Evolutionary conservation across 1,140 invertebrate genomes (phyloP).

Genomic region (Brachionus manjavacas): DNA sequence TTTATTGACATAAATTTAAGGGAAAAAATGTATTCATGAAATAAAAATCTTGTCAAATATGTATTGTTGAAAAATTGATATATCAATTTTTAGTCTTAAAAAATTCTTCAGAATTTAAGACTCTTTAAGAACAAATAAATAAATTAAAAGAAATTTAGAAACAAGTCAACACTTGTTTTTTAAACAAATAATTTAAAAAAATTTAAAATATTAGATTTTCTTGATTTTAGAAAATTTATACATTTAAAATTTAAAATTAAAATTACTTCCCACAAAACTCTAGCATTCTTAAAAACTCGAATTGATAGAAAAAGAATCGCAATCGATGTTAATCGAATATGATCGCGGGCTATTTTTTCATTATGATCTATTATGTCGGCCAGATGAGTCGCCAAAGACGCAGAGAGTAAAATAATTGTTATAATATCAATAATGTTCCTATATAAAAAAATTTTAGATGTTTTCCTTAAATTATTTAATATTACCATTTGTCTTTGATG

Average conservation of each 20-base stretch:
- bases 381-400: background rate
- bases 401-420: background rate
- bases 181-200: too few relatives aligned
- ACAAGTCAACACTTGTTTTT: too few relatives aligned
- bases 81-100: too few relatives aligned
- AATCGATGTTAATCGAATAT: constrained; percentile 16
- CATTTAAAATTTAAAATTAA: background rate
- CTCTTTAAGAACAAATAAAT: too few relatives aligned
- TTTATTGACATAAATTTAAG: too few relatives aligned
- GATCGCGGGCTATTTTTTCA: constrained; percentile 2
- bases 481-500: background rate
- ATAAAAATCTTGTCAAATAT: too few relatives aligned
- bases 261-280: constrained; percentile 7
- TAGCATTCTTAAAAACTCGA: background rate
- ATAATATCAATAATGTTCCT: constrained; percentile 8
- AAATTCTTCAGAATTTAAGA: too few relatives aligned
- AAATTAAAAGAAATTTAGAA: too few relatives aligned
- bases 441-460: background rate
- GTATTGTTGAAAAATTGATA: too few relatives aligned
- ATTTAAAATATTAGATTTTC: too few relatives aligned
- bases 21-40: too few relatives aligned
- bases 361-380: constrained; percentile 15
- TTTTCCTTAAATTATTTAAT: background rate
- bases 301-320: background rate
- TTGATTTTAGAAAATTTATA: too few relatives aligned